Base-by-base conservation (phyloP, 2,888 invertebrate species). In the Notocelia uddmanniana region DNA sequence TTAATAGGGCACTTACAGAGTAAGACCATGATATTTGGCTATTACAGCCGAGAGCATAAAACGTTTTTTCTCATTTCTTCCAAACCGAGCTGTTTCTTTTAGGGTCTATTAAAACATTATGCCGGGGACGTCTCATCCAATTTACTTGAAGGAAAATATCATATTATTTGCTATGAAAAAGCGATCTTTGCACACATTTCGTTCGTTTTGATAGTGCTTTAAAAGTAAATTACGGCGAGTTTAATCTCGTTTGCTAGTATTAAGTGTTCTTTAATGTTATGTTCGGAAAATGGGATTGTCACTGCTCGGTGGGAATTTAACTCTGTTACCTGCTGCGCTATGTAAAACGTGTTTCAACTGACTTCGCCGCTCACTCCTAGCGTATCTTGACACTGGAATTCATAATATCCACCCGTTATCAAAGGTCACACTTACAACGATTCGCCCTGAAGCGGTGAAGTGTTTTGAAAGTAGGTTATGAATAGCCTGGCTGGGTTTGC, bases 91-190 rank as follows among this genome's bases (percentile, higher is more conserved):
- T 57, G 55, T 57, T 62, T 50, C 62, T 68, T 72, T 72, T 57
- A 72, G 62, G 37, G 68, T 50, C 62, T 68, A 68, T 72, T 72
- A 72, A 72, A 72, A 72, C 62, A 62, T 60, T 67, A 71, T 57
- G 50, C 34, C 48, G 23, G 55, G 5, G 62, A 68, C 60, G 23
- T 60, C 67, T 67, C 71, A 72, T 67, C 71, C 71, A 72, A 67
- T 72, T 72, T 72, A 62, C 62, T 68, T 55, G 19, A 60, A 60
- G 52, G 37, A 62, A 68, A 62, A 72, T 59, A 48, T 59, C 26
- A 70, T 58, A 58, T 50, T 41, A 37, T 64, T 59, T 31, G 58
- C 58, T n/a, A 70, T 70, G 58, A 64, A 70, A 64, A 41, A 70
- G 58, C 64, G 50, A 70, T 70, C 58, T 50, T 64, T 15, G 50